A percentile compares a stretch with the other conserved stretches of the same genome.
phyloP scores from a whole-genome alignment of 2,113 vertebrate genomes.

The Rhinolophus sinicus region DNA sequence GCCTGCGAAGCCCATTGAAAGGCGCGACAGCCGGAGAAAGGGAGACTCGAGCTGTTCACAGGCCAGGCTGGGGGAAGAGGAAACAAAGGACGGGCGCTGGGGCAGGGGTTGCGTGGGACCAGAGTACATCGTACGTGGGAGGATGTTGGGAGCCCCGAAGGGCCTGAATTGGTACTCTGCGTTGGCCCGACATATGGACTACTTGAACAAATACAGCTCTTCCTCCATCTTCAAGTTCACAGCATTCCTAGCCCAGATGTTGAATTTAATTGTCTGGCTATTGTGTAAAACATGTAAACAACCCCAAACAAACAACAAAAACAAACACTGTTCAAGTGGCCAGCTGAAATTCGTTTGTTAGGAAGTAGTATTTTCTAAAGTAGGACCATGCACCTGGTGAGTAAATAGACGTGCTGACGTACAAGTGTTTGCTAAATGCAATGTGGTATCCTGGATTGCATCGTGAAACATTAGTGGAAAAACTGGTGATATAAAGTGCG shows the following conservation, averaged over 20 bases:
- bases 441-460: neutral
- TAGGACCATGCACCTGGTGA: conserved; percentile 43
- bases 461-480: neutral
- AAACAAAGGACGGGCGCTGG: conserved; percentile 58
- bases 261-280: conserved; percentile 51
- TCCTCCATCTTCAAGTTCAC: conserved; percentile 36
- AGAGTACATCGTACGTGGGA: neutral
- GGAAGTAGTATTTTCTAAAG: conserved; percentile 46
- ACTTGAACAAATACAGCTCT: conserved; percentile 50
- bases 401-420: neutral
- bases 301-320: conserved; percentile 67
- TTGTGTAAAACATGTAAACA: conserved; percentile 71
- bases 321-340: conserved; percentile 57
- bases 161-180: neutral
- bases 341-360: conserved; percentile 70
- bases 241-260: conserved; percentile 60
- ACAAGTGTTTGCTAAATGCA: neutral
- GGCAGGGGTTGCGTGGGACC: neutral
- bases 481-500: neutral
- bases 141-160: neutral
- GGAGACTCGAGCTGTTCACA: conserved; percentile 59
- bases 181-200: neutral
- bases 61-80: neutral
- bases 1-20: conserved; percentile 62
- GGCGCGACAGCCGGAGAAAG: neutral